Evolutionary conservation across 2,797 vertebrate species (phyloP).

Genomic region (Knipowitschia caucasica): DNA sequence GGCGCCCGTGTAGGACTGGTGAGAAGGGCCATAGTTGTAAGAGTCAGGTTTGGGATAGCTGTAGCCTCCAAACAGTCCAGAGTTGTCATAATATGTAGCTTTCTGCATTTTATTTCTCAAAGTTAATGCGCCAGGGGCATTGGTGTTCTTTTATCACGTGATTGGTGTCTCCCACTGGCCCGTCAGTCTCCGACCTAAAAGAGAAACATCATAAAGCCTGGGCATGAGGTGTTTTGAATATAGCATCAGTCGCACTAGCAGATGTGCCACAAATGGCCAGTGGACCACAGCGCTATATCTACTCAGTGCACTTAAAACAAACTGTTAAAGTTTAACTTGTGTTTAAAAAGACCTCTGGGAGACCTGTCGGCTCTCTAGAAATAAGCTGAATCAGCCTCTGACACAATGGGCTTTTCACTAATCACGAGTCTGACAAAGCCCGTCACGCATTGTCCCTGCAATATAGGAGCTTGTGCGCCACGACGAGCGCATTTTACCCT

Average conservation of each 20-base stretch:
- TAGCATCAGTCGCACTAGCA: constrained; percentile 8
- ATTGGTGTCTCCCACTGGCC: constrained; percentile 76
- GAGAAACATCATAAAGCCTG: constrained; percentile 29
- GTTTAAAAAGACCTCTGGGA: constrained; percentile 70
- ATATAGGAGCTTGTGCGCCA: constrained; percentile 45
- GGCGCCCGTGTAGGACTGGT: constrained; percentile 86
- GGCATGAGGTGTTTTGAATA: not conserved
- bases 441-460: constrained; percentile 56
- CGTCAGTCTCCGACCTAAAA: constrained; percentile 71
- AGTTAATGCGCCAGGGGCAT: constrained; percentile 85
- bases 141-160: constrained; percentile 82
- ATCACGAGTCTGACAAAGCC: constrained; percentile 66
- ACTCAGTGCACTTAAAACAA: constrained; percentile 68
- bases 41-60: constrained; percentile 92
- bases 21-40: constrained; percentile 86
- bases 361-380: constrained; percentile 73
- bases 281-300: constrained; percentile 14
- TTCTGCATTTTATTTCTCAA: constrained; percentile 95
- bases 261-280: constrained; percentile 17
- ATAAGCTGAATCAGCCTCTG: constrained; percentile 86
- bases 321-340: constrained; percentile 96
- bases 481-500: constrained; percentile 20
- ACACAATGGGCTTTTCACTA: constrained; percentile 77
- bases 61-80: constrained; percentile 96
- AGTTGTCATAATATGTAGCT: constrained; percentile 96